phyloP scores from a whole-genome alignment of 2,888 invertebrate species.

The Pyrocoelia pectoralis region DNA sequence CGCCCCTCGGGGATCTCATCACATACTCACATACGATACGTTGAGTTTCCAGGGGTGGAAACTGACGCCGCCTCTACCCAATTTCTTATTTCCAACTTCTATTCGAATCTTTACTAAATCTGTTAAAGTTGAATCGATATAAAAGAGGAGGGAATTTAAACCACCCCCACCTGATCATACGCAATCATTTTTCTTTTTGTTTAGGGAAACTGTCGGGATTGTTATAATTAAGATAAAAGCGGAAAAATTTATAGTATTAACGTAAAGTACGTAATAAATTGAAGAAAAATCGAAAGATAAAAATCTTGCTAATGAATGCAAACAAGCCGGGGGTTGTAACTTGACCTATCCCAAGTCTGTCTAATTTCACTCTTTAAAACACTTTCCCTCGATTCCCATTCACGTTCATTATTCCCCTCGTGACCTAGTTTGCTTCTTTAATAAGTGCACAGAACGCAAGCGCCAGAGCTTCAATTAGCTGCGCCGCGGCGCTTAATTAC shows the following conservation, averaged over 20 bases:
- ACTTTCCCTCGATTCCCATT: constrained; percentile 59
- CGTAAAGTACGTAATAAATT: constrained; percentile 18
- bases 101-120: constrained; percentile 53
- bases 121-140: constrained; percentile 56
- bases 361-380: constrained; percentile 61
- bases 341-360: constrained; percentile 58
- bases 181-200: background rate
- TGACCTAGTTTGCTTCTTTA: constrained; percentile 59
- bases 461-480: constrained; percentile 57
- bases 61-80: constrained; percentile 49
- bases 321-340: constrained; percentile 46
- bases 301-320: constrained; percentile 44
- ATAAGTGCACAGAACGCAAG: constrained; percentile 56
- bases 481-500: constrained; percentile 59
- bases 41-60: constrained; percentile 51
- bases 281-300: constrained; percentile 35
- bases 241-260: too few relatives aligned
- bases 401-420: constrained; percentile 59
- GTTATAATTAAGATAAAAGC: too few relatives aligned
- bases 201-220: background rate
- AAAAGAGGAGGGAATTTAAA: constrained; percentile 51
- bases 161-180: constrained; percentile 14
- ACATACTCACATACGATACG: constrained; percentile 60
- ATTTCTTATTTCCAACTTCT: constrained; percentile 44
- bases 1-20: constrained; percentile 54